These are phyloP conservation scores for Macrobrachium nipponense DNA, from an alignment of 1,140 invertebrate species.

Conservation along the genomic window DNA sequence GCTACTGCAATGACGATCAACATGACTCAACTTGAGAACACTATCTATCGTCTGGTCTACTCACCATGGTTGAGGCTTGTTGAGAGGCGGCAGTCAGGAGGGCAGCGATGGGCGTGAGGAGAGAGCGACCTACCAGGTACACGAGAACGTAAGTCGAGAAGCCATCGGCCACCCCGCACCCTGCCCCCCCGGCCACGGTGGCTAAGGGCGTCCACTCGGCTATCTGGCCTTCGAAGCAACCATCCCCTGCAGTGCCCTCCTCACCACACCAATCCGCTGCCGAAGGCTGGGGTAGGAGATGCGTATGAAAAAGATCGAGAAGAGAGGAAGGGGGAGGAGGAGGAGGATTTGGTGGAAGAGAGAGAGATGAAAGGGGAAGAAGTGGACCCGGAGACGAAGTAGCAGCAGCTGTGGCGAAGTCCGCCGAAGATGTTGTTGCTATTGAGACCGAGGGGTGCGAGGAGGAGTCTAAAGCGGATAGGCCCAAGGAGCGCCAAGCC, in stretches of 20 bases:
- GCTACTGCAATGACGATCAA: too few species aligned
- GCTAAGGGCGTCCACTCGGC: conserved; percentile 15
- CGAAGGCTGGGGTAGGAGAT: too few species aligned
- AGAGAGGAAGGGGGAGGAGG: too few species aligned
- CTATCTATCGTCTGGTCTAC: neutral
- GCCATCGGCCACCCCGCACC: conserved; percentile 53
- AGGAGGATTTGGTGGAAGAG: too few species aligned
- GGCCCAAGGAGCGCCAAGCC: too few species aligned
- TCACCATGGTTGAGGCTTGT: conserved; percentile 54
- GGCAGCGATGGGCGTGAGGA: conserved; percentile 51
- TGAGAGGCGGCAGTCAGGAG: conserved; percentile 49
- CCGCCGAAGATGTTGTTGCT: too few species aligned
- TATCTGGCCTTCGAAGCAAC: conserved; percentile 35
- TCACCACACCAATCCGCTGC: conserved; percentile 17
- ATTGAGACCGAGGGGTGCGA: neutral
- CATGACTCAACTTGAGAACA: too few species aligned
- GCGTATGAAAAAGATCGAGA: too few species aligned
- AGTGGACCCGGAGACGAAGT: too few species aligned
- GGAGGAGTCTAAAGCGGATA: neutral
- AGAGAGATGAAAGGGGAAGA: too few species aligned
- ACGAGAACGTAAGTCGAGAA: conserved; percentile 53
- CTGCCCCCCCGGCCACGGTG: conserved; percentile 44
- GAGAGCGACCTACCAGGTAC: conserved; percentile 51
- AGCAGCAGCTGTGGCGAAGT: too few species aligned
- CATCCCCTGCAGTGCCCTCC: conserved; percentile 28